Base-by-base conservation (phyloP, 2,888 invertebrate genomes). In the Glomeris marginata region DNA sequence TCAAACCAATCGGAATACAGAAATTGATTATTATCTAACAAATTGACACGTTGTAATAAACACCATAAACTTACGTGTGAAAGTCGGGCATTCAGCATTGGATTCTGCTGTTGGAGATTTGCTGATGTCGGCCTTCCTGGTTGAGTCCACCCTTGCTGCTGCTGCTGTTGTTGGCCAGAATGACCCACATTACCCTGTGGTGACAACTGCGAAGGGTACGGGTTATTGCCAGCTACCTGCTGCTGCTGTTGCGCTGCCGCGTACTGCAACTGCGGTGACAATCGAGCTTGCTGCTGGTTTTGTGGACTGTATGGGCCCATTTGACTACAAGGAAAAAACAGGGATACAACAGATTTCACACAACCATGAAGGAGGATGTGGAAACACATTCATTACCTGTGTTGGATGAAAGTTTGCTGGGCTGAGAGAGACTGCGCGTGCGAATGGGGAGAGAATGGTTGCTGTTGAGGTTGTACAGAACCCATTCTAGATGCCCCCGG, bases 31-130 rank as follows among this genome's bases (percentile, higher is more conserved):
- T n/a, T n/a, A n/a, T n/a, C n/a, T n/a, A n/a, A n/a, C n/a, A n/a
- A n/a, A n/a, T n/a, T n/a, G n/a, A n/a, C n/a, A n/a, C n/a, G n/a
- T n/a, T n/a, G n/a, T n/a, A n/a, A n/a, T n/a, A n/a, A n/a, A n/a
- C n/a, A n/a, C n/a, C n/a, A 21, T 10, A 42, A 18, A 5, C 34
- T 22, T 33, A 52, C 52, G 49, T 53, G 51, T 64, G 81, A 80
- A 61, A 85, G 72, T 68, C 85, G 85, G 59, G 84, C 82, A 70
- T 81, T 84, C 61, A 90, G 74, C 86, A 90, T 86, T 33, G 88
- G 85, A 70, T 88, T 86, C 67, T 87, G 81, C 47, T 61, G 57
- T 47, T 60, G 60, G 15, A 62, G 48, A 37, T 50, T 50, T 13
- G 37, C 50, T 10, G 18, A 15, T 16, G 40, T 41, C 22, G 34